These are phyloP conservation scores for Distichodus sexfasciatus DNA, from an alignment of 2,797 vertebrate genomes.

Conservation along the genomic window DNA sequence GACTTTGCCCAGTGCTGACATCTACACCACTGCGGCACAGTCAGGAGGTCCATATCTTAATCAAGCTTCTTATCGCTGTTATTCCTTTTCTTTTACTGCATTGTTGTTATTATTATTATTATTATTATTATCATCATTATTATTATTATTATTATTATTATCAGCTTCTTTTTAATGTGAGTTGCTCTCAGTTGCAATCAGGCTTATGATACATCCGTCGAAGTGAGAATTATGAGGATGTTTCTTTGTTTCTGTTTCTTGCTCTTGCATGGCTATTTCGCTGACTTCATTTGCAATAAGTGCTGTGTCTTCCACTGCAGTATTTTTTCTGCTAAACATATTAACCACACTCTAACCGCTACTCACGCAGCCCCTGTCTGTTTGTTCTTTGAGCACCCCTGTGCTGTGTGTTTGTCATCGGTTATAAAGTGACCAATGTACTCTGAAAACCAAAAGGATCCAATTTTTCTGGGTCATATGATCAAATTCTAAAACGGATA, in stretches of 20 bases:
- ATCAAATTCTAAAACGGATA: slow-evolving; percentile 28
- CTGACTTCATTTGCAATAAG: slow-evolving; percentile 71
- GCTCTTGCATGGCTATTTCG: slow-evolving; percentile 79
- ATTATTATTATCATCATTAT: slow-evolving; percentile 66
- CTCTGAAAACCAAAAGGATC: slow-evolving; percentile 68
- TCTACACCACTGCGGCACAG: slow-evolving; percentile 65
- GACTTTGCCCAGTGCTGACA: slow-evolving; percentile 65
- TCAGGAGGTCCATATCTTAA: slow-evolving; percentile 74
- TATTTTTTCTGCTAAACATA: slow-evolving; percentile 74
- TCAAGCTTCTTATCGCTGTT: slow-evolving; percentile 68
- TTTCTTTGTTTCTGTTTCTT: slow-evolving; percentile 61
- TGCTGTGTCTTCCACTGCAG: slow-evolving; percentile 72
- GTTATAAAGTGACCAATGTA: slow-evolving; percentile 86
- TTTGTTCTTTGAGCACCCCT: slow-evolving; percentile 29
- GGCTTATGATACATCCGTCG: slow-evolving; percentile 41
- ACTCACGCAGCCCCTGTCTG: slow-evolving; percentile 60
- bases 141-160: slow-evolving; percentile 66
- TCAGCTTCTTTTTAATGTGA: slow-evolving; percentile 32
- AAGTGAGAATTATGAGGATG: slow-evolving; percentile 44
- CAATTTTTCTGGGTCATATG: background rate
- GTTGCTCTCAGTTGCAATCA: slow-evolving; percentile 15
- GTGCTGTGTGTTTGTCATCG: slow-evolving; percentile 68
- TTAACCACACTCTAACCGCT: slow-evolving; percentile 69
- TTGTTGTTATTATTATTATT: slow-evolving; percentile 64
- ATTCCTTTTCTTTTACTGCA: slow-evolving; percentile 58